Base-by-base conservation (phyloP, 64 coral and sea anemone species). In the Montipora capricornis region DNA sequence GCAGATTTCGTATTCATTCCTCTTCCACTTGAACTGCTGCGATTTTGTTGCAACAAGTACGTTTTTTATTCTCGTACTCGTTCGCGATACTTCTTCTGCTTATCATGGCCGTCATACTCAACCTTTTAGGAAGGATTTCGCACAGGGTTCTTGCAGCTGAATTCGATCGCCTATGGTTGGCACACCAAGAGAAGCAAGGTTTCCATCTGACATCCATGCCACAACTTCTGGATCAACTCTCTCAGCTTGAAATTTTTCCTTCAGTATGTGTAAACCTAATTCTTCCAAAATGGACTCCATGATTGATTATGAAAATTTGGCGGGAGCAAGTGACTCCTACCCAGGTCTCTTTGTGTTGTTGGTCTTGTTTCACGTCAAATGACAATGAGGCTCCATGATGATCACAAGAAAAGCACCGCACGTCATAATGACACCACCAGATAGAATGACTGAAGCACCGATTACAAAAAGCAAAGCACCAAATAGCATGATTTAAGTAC, bases 121-220 rank as follows among this genome's bases (percentile, higher is more conserved):
- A 13, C 20, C 11, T 90, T 90, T 90, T 68, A 0, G 57, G 57
- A 90, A 80, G 20, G 49, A 80, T 62, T 62, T 88, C 77, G 52
- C 10, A 17, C 45, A 78, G 47, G 20, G 81, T 20, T 87, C 76
- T 14, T 74, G 47, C 8, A 94, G 62, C 6, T 49, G 66, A 20
- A 82, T 89, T 4, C 64, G 78, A 51, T 89, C 66, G 44, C 92
- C 86, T 20, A 94, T 89, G 1, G 85, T 94, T 13, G 52, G 73
- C 4, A 89, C 92, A 3, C 85, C 76, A 22, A 94, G 64, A 14
- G 83, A 62, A 89, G 76, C 86, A 16, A 94, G 49, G 47, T 94
- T 80, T 19, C 76, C 59, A 26, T 94, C 93, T 74, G 93, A 83
- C 8, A 80, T 14, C 1, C 20, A 87, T 13, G 49, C 46, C 47